Percentiles rank a stretch among this genome's conserved stretches.
Conservation (phyloP, 2,888 invertebrate species). For the Drosophila rubida region DNA sequence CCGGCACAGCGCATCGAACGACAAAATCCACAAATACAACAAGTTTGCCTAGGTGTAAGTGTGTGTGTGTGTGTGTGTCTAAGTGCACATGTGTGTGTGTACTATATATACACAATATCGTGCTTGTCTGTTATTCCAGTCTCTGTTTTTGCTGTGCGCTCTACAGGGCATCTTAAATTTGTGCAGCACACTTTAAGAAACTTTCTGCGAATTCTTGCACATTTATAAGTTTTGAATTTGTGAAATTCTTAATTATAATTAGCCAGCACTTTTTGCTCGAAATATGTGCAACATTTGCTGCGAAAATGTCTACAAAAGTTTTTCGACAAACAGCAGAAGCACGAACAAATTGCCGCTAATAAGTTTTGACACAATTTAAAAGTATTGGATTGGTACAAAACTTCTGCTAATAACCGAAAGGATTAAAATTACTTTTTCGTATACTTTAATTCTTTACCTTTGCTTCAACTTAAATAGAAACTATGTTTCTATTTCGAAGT, state of each 20-base stretch:
- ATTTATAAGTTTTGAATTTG: not conserved
- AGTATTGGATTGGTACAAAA: not conserved
- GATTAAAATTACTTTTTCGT: no score
- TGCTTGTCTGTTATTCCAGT: conserved; percentile 16
- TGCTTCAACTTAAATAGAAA: no score
- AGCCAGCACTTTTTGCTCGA: not conserved
- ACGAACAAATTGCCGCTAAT: no score
- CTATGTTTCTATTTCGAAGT: not conserved
- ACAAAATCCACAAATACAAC: conserved; percentile 53
- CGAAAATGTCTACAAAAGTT: not conserved
- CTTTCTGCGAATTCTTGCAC: not conserved
- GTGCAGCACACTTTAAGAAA: not conserved
- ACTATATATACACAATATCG: not conserved
- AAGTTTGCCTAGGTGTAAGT: conserved; percentile 28
- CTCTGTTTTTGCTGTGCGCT: conserved; percentile 1
- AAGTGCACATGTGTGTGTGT: conserved; percentile 6
- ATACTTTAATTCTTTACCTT: no score
- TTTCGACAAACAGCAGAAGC: no score
- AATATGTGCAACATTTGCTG: not conserved
- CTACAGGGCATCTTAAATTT: conserved; percentile 20
- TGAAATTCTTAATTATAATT: not conserved
- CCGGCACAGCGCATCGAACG: conserved; percentile 68
- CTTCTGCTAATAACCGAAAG: not conserved
- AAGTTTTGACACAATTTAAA: no score
- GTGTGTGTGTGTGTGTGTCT: conserved; percentile 4